Base-by-base conservation (phyloP, 2,888 invertebrate genomes). In the Heliothis peltigera region DNA sequence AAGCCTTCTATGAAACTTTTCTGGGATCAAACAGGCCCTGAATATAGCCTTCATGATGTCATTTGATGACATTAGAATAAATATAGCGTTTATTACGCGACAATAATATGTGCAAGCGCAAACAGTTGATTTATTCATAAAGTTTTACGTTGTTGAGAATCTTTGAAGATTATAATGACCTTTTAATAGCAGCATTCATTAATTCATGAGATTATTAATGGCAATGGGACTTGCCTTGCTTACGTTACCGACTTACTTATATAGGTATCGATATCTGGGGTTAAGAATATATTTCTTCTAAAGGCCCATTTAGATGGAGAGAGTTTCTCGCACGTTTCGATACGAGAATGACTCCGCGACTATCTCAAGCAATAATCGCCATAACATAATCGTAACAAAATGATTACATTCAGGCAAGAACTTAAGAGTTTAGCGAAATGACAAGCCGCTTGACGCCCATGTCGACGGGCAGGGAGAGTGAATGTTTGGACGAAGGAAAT, bases 21-120 rank as follows among this genome's bases (percentile, higher is more conserved):
- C n/a, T 35, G 7, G 28, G 7, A 6, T 43, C 10, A 6, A 15
- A 8, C 8, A 47, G 22, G 21, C 58, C 52, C 44, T 76, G 56
- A 64, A 7, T 32, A 32, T 22, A 22, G 39, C 56, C 54, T 46
- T 48, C 44, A 65, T 73, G 61, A 76, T 35, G 66, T 76, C 71
- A 76, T 42, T 28, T 46, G 35, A 66, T 79, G 61, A 52, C 62
- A 60, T 60, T 47, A 60, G 59, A 44, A 46, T 76, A 73, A 71
- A 71, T 61, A 71, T 76, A 76, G 71, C 64, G 15, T 70, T 75
- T 75, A 64, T 64, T 56, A 64, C 19, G 18, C 21, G 48, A 18
- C 44, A 25, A n/a, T 55, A 18, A 53, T 43, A 43, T 53, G 64
- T 42, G 64, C 58, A 58, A 46, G 44, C 57, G 47, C 62, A 68